Base-by-base conservation (phyloP, 2,797 vertebrate species). In the Peromyscus attwateri region DNA sequence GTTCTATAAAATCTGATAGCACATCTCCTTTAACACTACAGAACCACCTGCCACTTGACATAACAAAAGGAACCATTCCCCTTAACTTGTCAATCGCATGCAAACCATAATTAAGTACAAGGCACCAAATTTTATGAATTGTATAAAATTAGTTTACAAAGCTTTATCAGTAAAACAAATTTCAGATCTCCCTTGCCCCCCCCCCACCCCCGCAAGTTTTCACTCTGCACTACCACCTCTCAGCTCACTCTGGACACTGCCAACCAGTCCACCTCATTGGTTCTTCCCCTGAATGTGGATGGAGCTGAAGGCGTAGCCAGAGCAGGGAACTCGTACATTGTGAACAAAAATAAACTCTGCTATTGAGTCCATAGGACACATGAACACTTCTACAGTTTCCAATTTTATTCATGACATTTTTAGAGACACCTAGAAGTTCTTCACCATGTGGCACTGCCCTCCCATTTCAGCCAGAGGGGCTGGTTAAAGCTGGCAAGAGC, bases 81-180 rank as follows among this genome's bases (percentile, higher is more conserved):
- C 95, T 96, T 97, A 96, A 93, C 1, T 4, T 97, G 96, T 93
- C 92, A 95, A 87, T 97, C 95, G 98, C 97, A 98, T 96, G 97
- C 92, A 95, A 98, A 98, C 93, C 87, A 62, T 96, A 95, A 95
- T 77, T 91, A 96, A 92, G 92, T 98, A 98, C 97, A 99, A 99
- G 98, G 98, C 98, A 99, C 98, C 98, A 97, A 98, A 97, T 97
- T 97, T 95, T 93, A 98, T 97, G 97, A 98, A 97, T 97, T 95
- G 62, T 95, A 98, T 87, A 98, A 98, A 98, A 98, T 95, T 55
- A 98, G 96, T 95, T 98, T 96, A 97, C 97, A 98, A 97, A 98
- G 94, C 89, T 95, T 90, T 96, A 95, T 62, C 93, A 95, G 82
- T 89, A 85, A 97, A 98, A 97, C 95, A 92, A 64, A 96, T 75